A percentile compares a stretch with the other conserved stretches of the same genome.
These are phyloP conservation scores for Patagioenas fasciata DNA, from an alignment of 2,113 vertebrate species.

Conservation along the genomic window DNA sequence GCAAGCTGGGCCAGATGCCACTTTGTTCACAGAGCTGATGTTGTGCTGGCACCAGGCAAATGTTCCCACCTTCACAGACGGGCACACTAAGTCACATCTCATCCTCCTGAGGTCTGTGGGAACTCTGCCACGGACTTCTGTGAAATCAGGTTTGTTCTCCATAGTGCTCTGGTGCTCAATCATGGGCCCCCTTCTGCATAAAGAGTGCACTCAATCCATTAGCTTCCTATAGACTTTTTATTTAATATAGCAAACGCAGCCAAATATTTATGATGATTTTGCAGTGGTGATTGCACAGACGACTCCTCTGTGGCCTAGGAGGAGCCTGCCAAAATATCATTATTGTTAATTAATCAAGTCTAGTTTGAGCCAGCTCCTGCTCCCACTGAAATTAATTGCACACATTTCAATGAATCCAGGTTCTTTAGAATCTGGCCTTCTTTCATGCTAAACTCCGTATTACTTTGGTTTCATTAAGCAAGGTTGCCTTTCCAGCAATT, in stretches of 20 bases:
- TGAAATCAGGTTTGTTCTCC: neutral
- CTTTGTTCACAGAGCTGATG: neutral
- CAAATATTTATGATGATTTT: slow-evolving; percentile 8
- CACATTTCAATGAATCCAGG: neutral
- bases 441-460: neutral
- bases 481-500: too few relatives aligned
- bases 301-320: neutral
- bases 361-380: neutral
- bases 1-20: neutral
- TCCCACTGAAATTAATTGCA: neutral
- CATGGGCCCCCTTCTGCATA: neutral
- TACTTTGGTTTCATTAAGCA: neutral
- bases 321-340: slow-evolving; percentile 24
- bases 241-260: neutral
- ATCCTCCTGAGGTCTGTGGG: neutral
- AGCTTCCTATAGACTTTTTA: neutral
- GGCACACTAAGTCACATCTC: neutral
- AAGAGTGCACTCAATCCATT: neutral
- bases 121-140: neutral
- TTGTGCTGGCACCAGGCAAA: neutral
- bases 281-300: neutral
- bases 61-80: neutral
- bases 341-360: slow-evolving; percentile 37
- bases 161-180: neutral
- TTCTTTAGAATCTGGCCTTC: neutral